Evolutionary conservation across 2,888 invertebrate genomes (phyloP).

Genomic region (Luperina testacea): DNA sequence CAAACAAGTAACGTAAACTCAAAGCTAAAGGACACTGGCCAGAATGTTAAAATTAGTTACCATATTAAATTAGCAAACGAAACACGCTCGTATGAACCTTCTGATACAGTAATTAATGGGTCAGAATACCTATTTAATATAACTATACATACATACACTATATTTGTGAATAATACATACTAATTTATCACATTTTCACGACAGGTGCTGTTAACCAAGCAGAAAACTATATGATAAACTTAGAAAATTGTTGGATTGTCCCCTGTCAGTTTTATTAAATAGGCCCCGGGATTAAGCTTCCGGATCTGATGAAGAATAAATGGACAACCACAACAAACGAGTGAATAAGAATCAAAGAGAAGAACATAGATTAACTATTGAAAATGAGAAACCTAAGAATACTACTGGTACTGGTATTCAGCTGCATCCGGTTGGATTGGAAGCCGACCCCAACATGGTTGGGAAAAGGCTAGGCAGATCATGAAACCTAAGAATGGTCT

Average conservation of each 20-base stretch:
- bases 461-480: too few species aligned
- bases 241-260: not conserved
- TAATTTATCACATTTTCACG: not conserved
- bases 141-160: not conserved
- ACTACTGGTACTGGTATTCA: too few species aligned
- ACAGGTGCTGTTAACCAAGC: not conserved
- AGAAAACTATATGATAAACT: not conserved
- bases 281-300: not conserved
- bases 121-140: not conserved
- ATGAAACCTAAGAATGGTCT: not conserved
- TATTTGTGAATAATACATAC: not conserved
- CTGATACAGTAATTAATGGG: not conserved
- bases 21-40: constrained; percentile 10
- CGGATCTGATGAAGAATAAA: not conserved
- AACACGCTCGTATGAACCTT: not conserved
- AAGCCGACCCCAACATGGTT: too few species aligned
- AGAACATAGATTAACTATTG: not conserved
- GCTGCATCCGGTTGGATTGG: too few species aligned
- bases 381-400: not conserved
- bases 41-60: constrained; percentile 42
- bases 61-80: constrained; percentile 19
- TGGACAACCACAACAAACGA: not conserved
- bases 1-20: constrained; percentile 34
- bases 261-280: not conserved
- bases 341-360: not conserved